Conservation (phyloP, 2,113 vertebrate species). For the Dasyornis broadbenti region DNA sequence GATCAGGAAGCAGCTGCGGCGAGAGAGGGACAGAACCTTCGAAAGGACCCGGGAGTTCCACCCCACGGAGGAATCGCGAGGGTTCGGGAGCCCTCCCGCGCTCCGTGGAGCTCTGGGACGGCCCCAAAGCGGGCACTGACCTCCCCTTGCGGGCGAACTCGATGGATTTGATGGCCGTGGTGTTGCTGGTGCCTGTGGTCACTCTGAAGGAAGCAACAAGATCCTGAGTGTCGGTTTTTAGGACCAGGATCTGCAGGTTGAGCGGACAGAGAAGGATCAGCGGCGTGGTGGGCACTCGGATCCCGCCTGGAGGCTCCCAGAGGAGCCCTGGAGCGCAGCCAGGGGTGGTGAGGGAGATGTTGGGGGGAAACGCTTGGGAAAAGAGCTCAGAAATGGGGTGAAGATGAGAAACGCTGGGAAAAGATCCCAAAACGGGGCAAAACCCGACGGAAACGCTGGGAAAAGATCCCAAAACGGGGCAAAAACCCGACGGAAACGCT, state of each 20-base stretch:
- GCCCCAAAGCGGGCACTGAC: slow-evolving; percentile 55
- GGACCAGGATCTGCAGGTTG: slow-evolving; percentile 87
- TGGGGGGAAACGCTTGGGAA: no score
- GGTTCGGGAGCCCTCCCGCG: rapidly evolving
- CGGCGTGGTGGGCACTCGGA: neutral
- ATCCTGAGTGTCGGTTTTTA: slow-evolving; percentile 95
- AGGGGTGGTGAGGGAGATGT: no score
- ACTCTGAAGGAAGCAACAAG: slow-evolving; percentile 97
- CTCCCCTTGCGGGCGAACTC: slow-evolving; percentile 98
- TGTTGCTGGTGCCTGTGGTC: slow-evolving; percentile 98
- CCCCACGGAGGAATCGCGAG: rapidly evolving
- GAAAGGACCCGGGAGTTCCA: no score
- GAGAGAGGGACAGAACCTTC: neutral
- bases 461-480: neutral
- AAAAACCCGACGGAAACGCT: no score
- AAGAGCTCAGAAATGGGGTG: no score
- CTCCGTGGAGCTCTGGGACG: rapidly evolving
- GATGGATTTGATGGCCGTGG: slow-evolving; percentile 97
- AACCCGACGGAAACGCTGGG: neutral
- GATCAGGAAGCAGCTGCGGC: slow-evolving; percentile 92
- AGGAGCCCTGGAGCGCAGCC: no score
- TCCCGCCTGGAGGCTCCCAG: neutral
- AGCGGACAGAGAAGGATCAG: slow-evolving; percentile 15
- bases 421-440: no score
- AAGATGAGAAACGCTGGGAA: no score